These are phyloP conservation scores for Periphyllus acericola DNA, from an alignment of 2,888 invertebrate species.

Conservation along the genomic window DNA sequence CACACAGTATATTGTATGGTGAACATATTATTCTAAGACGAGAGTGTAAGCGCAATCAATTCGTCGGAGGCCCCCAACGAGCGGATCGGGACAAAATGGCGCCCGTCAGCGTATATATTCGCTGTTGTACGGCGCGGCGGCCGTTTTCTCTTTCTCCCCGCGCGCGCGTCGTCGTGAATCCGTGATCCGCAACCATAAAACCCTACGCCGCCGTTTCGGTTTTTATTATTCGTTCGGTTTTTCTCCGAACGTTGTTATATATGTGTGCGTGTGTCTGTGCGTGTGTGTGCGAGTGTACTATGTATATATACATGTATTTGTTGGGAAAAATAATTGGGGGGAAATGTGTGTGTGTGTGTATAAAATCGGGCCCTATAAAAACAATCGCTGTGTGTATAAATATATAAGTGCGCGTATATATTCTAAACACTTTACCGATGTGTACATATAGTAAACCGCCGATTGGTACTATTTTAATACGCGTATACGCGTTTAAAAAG, in stretches of 20 bases:
- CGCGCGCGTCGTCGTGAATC: slow-evolving; percentile 34
- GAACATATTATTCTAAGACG: background rate
- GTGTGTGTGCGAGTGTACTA: background rate
- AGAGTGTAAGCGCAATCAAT: background rate
- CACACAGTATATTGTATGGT: background rate
- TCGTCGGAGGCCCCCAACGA: slow-evolving; percentile 23
- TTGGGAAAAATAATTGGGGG: slow-evolving; percentile 33
- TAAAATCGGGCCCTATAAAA: slow-evolving; percentile 32
- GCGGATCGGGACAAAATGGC: slow-evolving; percentile 57
- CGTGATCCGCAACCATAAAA: slow-evolving; percentile 60
- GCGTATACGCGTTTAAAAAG: background rate
- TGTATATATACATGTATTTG: background rate
- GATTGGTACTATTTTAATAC: background rate
- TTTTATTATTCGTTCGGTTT: slow-evolving; percentile 48
- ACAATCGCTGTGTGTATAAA: background rate
- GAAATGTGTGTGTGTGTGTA: background rate
- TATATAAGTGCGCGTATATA: background rate
- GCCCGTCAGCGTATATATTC: slow-evolving; percentile 24
- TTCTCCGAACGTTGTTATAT: background rate
- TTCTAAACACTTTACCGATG: background rate
- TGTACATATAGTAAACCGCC: background rate
- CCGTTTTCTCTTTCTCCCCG: slow-evolving; percentile 24
- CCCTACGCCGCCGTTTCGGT: slow-evolving; percentile 28
- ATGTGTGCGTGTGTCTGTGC: background rate
- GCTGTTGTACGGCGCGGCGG: background rate